Evolutionary conservation across 2,888 invertebrate genomes (phyloP), one percentile per base, ranked within the genome.

Genomic region (Heteromurus nitidus): DNA sequence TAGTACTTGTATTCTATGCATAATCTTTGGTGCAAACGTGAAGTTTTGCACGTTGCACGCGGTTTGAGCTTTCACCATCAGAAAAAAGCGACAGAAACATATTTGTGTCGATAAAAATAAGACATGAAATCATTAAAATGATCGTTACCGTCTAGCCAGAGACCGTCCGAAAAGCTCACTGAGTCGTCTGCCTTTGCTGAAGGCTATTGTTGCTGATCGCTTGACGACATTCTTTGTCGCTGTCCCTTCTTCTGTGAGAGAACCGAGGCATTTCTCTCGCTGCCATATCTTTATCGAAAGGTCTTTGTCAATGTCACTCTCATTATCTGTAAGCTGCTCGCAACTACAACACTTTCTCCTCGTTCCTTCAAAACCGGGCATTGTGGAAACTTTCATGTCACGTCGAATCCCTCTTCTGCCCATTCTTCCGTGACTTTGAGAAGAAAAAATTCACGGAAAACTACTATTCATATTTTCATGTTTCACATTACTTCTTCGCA

Each of bases 151-250:
- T 80, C 80, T 72, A 16, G 69, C 69, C 31, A 82, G 44, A n/a
- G 84, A 68, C 18, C 80, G 69, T 67, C 80, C 82, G 1, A 84
- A 69, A 36, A 84, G 50, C 31, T 82, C 82, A 53, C 80, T 75
- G 18, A 84, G 62, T 44, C 80, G 82, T 62, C 80, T 26, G 58
- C 84, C 80, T 65, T 80, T 82, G 11, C 72, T 80, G 30, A 82
- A 74, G 9, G 84, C 84, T 62, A 84, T 80, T 20, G 84, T 82
- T 20, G 82, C 80, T 9, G 84, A 84, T 24, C 82, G 74, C 20
- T 77, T 68, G 1, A 64, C 58, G 47, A 53, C 53, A 53, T 3
- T 22, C 53, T 5, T 53, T 53, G 53, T 18, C 3, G 22, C 22
- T 22, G 22, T 53, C 20, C 9, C 20, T n/a, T 47, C 11, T n/a